A percentile compares a stretch with the other conserved stretches of the same genome.
phyloP scores from a whole-genome alignment of 2,113 vertebrate genomes.

The Pedetes capensis region DNA sequence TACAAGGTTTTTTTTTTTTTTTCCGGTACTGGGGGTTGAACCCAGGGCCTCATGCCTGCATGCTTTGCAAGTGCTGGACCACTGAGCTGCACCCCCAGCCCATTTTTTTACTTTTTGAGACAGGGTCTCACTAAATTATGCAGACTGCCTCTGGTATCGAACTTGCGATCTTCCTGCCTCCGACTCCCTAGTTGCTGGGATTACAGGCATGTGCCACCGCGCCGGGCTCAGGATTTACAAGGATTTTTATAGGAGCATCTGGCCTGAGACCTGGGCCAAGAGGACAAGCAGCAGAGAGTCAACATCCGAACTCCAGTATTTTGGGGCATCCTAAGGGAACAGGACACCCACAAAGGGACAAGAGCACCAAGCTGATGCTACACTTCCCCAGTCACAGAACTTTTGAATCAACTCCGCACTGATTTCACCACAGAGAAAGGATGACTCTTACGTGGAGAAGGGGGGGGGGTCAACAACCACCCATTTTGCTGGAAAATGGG shows the following conservation, averaged over 20 bases:
- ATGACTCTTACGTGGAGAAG: background rate
- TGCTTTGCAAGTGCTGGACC: no score
- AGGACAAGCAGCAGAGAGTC: accelerated
- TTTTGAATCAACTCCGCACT: background rate
- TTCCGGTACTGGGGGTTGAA: background rate
- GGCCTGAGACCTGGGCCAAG: background rate
- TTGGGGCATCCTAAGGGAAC: background rate
- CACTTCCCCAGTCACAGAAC: background rate
- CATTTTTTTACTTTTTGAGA: no score
- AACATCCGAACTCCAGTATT: background rate
- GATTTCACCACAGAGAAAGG: background rate
- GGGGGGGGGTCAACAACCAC: background rate
- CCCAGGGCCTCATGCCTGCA: no score
- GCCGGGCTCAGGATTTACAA: background rate
- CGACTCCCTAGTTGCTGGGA: no score
- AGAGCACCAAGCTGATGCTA: background rate
- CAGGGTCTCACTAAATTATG: no score
- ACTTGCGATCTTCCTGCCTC: no score
- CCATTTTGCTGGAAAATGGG: background rate
- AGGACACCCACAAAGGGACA: background rate
- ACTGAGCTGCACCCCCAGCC: no score
- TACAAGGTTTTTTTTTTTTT: background rate
- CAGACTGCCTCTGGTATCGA: no score
- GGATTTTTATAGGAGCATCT: background rate
- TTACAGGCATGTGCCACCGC: no score